Conservation (phyloP, 2,113 vertebrate species). For the Cyrtonyx montezumae region DNA sequence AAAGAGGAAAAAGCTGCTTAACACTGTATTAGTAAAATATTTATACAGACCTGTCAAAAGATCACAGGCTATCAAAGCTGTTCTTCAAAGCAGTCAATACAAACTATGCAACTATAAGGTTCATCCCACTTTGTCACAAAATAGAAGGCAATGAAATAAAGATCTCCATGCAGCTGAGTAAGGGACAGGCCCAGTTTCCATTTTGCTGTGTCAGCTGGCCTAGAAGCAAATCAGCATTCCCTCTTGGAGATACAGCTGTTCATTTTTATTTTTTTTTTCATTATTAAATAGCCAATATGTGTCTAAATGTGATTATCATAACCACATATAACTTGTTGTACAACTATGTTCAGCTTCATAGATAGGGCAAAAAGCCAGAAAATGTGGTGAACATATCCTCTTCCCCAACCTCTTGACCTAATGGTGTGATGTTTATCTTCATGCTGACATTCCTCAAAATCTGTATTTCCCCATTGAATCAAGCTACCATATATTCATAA, state of each 20-base stretch:
- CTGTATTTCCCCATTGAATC: slow-evolving; percentile 63
- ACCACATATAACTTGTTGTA: slow-evolving; percentile 63
- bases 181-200: slow-evolving; percentile 18
- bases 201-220: slow-evolving; percentile 63
- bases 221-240: slow-evolving; percentile 41
- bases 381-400: slow-evolving; percentile 73
- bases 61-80: not conserved
- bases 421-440: slow-evolving; percentile 70
- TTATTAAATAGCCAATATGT: slow-evolving; percentile 63
- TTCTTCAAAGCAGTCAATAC: not conserved
- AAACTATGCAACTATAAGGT: not conserved
- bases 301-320: slow-evolving; percentile 71
- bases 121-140: not conserved
- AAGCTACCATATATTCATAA: slow-evolving; percentile 53
- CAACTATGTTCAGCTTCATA: slow-evolving; percentile 28
- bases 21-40: not conserved
- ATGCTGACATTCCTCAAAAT: slow-evolving; percentile 72
- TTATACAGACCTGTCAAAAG: not conserved
- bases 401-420: slow-evolving; percentile 65
- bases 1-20: not conserved
- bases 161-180: slow-evolving; percentile 18
- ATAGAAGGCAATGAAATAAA: not conserved
- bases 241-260: slow-evolving; percentile 63
- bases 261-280: slow-evolving; percentile 28
- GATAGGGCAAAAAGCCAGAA: slow-evolving; percentile 67